Conservation (phyloP, 2,888 invertebrate genomes). For the Crossocerus cetratus region DNA sequence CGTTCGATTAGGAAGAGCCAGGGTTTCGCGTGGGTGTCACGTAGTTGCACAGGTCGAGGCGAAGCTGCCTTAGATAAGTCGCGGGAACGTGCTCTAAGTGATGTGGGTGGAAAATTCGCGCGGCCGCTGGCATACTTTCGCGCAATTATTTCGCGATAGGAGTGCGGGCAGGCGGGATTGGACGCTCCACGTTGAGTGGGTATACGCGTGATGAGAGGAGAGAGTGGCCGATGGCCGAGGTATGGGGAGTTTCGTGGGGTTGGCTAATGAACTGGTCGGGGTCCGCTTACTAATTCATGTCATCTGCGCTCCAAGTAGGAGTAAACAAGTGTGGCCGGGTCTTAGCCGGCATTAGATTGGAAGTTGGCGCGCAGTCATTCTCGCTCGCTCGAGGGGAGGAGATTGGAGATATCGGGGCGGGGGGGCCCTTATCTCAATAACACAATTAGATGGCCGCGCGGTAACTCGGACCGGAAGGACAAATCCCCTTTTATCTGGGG, state of each 20-base stretch:
- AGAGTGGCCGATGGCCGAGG: background rate
- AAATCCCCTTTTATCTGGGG: slow-evolving; percentile 72
- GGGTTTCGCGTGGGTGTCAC: background rate
- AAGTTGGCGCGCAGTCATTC: background rate
- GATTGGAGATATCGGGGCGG: slow-evolving; percentile 63
- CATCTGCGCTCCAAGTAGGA: background rate
- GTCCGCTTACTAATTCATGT: background rate
- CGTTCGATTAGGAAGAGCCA: too few species aligned
- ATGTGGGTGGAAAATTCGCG: slow-evolving; percentile 50
- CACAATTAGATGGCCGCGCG: slow-evolving; percentile 72
- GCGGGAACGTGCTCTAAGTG: slow-evolving; percentile 35
- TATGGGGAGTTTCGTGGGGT: too few species aligned
- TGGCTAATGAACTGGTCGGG: background rate
- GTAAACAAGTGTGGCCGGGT: background rate
- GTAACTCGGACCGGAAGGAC: slow-evolving; percentile 65
- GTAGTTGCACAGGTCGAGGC: background rate
- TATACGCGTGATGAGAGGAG: too few species aligned
- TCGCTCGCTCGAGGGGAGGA: slow-evolving; percentile 1
- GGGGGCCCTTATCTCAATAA: slow-evolving; percentile 67
- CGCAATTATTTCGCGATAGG: slow-evolving; percentile 59
- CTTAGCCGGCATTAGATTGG: background rate
- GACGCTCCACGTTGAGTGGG: background rate
- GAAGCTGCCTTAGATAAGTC: slow-evolving; percentile 48
- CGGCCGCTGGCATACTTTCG: slow-evolving; percentile 48
- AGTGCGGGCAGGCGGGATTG: slow-evolving; percentile 36